Conservation (phyloP, 2,888 invertebrate genomes). For the Byasa hedistus region DNA sequence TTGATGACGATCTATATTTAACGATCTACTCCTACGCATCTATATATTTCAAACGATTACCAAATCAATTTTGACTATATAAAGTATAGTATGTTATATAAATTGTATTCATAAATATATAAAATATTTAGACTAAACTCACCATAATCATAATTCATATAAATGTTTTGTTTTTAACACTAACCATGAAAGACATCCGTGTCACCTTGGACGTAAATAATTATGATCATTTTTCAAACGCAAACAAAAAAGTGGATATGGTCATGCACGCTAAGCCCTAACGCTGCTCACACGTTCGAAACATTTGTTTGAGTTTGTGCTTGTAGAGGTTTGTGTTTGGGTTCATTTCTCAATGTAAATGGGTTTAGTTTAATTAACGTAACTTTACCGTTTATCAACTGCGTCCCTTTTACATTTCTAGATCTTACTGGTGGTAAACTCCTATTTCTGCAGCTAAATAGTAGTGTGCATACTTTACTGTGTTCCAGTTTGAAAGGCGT, state of each 20-base stretch:
- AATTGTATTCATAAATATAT: not conserved
- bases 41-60: too few species aligned
- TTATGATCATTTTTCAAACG: constrained; percentile 24
- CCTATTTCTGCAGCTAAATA: too few species aligned
- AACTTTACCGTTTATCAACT: not conserved
- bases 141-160: constrained; percentile 21
- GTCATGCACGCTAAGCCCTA: constrained; percentile 22
- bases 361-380: constrained; percentile 1
- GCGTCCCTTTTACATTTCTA: not conserved
- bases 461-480: too few species aligned
- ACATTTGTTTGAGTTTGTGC: constrained; percentile 9
- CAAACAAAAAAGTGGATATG: constrained; percentile 21
- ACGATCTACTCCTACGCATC: too few species aligned
- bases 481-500: too few species aligned
- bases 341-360: constrained; percentile 14
- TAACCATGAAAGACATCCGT: constrained; percentile 29
- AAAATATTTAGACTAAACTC: not conserved
- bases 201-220: constrained; percentile 34
- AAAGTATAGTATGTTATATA: not conserved
- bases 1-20: too few species aligned
- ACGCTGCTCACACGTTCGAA: constrained; percentile 3
- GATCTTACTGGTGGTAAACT: not conserved
- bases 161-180: constrained; percentile 19
- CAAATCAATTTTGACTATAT: too few species aligned
- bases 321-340: not conserved